Evolutionary conservation across 2,888 invertebrate genomes (phyloP).

Genomic region (Lepidochitona cinerea): DNA sequence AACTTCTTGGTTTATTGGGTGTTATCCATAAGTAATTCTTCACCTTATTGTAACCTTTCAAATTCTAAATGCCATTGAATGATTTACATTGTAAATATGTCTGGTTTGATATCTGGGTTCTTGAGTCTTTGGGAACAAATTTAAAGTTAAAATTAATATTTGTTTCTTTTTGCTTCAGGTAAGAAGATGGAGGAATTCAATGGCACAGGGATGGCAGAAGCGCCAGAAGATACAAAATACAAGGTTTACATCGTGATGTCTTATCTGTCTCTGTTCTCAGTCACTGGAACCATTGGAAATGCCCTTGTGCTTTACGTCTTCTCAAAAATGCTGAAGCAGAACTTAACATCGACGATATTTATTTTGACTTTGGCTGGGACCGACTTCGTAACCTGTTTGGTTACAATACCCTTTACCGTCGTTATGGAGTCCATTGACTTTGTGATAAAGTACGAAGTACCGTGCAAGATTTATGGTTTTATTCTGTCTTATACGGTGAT

Average conservation of each 20-base stretch:
- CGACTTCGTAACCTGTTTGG: slow-evolving; percentile 60
- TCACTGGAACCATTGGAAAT: slow-evolving; percentile 58
- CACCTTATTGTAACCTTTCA: too few relatives aligned
- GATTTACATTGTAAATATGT: too few relatives aligned
- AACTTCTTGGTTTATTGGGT: too few relatives aligned
- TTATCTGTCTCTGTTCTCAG: slow-evolving; percentile 39
- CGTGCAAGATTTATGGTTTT: slow-evolving; percentile 62
- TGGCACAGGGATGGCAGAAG: too few relatives aligned
- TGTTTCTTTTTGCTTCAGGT: too few relatives aligned
- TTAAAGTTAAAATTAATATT: too few relatives aligned
- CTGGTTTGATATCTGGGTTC: too few relatives aligned
- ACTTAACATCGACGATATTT: slow-evolving; percentile 65
- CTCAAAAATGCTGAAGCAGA: slow-evolving; percentile 46
- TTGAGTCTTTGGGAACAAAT: too few relatives aligned
- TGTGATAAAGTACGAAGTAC: slow-evolving; percentile 41
- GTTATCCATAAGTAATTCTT: too few relatives aligned
- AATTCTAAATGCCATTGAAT: too few relatives aligned
- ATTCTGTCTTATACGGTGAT: slow-evolving; percentile 60
- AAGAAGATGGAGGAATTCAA: too few relatives aligned
- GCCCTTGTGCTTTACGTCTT: slow-evolving; percentile 59
- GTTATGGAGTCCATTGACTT: slow-evolving; percentile 59
- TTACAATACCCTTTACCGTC: slow-evolving; percentile 63
- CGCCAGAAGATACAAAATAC: too few relatives aligned
- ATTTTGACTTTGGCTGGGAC: slow-evolving; percentile 64
- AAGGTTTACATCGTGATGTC: neutral